These are phyloP conservation scores for Pachyseris speciosa DNA, from an alignment of 64 coral and sea anemone species.

Conservation along the genomic window DNA sequence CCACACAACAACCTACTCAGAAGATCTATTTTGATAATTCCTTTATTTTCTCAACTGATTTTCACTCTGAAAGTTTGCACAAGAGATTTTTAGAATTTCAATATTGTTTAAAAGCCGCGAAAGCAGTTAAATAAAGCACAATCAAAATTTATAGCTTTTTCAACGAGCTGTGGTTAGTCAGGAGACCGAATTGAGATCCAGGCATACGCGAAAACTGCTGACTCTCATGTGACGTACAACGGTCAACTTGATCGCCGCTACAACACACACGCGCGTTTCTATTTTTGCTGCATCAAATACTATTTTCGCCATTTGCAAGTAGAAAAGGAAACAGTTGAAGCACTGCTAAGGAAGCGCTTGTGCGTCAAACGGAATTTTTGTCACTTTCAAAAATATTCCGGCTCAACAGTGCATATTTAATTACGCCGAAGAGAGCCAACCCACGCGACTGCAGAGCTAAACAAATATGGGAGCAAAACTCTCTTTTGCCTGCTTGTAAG, in stretches of 20 bases:
- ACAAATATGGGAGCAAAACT: slow-evolving; percentile 3
- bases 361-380: slow-evolving; percentile 33
- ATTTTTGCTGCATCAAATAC: background rate
- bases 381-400: background rate
- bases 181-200: background rate
- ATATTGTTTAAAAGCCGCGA: background rate
- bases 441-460: slow-evolving; percentile 7
- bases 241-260: background rate
- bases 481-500: slow-evolving; percentile 33
- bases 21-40: background rate
- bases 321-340: background rate
- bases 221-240: background rate
- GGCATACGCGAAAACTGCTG: background rate
- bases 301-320: background rate
- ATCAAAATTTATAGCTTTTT: background rate
- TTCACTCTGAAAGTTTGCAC: background rate
- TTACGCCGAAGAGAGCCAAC: background rate
- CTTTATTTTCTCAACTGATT: background rate
- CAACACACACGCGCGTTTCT: background rate
- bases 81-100: background rate
- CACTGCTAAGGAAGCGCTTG: background rate
- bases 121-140: background rate
- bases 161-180: background rate
- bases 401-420: background rate
- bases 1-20: background rate